These are phyloP conservation scores for Spisula subtruncata DNA, from an alignment of 2,888 invertebrate species.

Conservation along the genomic window DNA sequence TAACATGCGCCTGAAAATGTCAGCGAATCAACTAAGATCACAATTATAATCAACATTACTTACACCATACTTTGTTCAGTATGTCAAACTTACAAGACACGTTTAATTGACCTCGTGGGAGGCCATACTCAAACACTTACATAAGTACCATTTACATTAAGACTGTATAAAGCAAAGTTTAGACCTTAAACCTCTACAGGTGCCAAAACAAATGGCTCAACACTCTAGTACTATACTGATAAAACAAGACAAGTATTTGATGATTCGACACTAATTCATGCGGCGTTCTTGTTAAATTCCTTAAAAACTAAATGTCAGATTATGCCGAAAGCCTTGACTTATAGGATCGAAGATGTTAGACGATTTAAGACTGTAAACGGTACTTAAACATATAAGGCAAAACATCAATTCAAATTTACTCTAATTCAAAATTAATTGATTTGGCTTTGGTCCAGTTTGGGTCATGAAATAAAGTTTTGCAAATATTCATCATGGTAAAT, in stretches of 20 bases:
- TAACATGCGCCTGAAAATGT: neutral
- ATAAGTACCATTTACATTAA: neutral
- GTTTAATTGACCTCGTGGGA: constrained; percentile 13
- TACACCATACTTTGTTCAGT: neutral
- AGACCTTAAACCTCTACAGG: constrained; percentile 6
- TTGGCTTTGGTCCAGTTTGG: constrained; percentile 25
- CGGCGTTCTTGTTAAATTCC: neutral
- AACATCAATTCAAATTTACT: constrained; percentile 35
- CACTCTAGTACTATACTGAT: constrained; percentile 7
- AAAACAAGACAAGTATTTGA: constrained; percentile 19
- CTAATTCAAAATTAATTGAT: constrained; percentile 25
- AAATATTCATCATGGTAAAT: neutral
- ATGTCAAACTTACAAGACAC: constrained; percentile 18
- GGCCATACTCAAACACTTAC: neutral
- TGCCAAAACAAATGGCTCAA: constrained; percentile 27
- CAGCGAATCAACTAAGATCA: neutral
- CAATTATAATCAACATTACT: neutral
- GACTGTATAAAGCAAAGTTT: constrained; percentile 29
- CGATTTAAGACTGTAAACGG: constrained; percentile 33
- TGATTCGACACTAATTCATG: neutral
- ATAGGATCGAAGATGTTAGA: too few species aligned
- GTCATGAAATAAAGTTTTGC: constrained; percentile 20
- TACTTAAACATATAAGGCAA: constrained; percentile 34
- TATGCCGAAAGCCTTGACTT: constrained; percentile 8
- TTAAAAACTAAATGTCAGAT: constrained; percentile 24